Percentiles rank a stretch among this genome's conserved stretches.
These are phyloP conservation scores for Atherinosoma microstoma DNA, from an alignment of 2,797 vertebrate species.

Conservation along the genomic window DNA sequence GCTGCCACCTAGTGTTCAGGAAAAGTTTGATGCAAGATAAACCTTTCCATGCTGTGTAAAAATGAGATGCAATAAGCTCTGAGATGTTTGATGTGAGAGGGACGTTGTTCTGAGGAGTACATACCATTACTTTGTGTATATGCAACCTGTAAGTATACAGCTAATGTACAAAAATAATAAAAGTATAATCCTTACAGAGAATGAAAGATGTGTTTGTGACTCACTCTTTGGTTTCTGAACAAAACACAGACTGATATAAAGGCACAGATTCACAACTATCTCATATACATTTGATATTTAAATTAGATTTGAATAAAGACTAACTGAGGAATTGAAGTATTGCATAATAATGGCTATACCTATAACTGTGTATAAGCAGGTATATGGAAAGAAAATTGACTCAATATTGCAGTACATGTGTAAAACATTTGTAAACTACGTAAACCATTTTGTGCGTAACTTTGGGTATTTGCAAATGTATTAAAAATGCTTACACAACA, in stretches of 20 bases:
- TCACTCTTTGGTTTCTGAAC: not conserved
- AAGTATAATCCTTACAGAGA: conserved; percentile 41
- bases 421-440: no score
- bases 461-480: no score
- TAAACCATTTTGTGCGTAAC: no score
- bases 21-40: conserved; percentile 13
- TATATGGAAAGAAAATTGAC: no score
- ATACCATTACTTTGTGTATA: conserved; percentile 59
- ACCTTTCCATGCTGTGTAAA: conserved; percentile 32
- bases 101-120: conserved; percentile 32
- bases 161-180: conserved; percentile 71
- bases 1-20: conserved; percentile 66
- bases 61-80: conserved; percentile 49
- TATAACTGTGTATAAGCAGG: no score
- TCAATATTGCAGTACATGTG: no score
- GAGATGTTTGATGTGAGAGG: conserved; percentile 42
- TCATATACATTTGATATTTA: no score
- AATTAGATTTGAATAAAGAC: no score
- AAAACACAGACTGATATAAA: not conserved
- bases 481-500: no score
- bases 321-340: no score
- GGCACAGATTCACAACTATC: not conserved
- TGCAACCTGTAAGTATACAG: conserved; percentile 58
- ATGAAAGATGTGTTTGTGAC: not conserved
- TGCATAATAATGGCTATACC: no score